phyloP scores from a whole-genome alignment of 2,113 vertebrate species.

The Proterorhinus semilunaris region DNA sequence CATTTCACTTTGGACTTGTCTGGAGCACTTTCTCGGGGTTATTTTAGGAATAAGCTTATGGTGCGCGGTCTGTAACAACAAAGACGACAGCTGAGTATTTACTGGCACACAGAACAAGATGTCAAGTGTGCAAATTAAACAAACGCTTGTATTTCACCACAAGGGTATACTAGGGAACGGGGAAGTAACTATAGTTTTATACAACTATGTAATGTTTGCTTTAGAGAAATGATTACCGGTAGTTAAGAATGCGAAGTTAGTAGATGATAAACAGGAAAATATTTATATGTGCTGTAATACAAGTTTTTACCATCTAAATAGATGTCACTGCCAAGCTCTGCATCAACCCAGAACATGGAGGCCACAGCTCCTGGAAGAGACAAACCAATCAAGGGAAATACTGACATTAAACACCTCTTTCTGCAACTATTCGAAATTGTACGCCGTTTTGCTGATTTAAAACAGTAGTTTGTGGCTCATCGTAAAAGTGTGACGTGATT shows the following conservation, averaged over 20 bases:
- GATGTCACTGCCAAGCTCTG: constrained; percentile 94
- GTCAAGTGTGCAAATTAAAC: background rate
- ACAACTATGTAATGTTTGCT: no score
- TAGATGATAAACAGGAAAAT: no score
- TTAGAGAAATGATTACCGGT: no score
- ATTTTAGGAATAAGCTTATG: constrained; percentile 31
- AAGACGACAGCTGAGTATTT: constrained; percentile 55
- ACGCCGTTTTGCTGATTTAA: no score
- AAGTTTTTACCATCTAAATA: constrained; percentile 93
- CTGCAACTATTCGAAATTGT: no score
- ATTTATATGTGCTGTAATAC: background rate
- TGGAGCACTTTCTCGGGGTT: constrained; percentile 36
- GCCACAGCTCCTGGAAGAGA: constrained; percentile 88
- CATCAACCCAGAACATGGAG: constrained; percentile 98
- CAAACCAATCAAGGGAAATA: background rate
- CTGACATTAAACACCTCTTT: no score
- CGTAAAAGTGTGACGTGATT: no score
- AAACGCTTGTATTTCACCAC: constrained; percentile 2
- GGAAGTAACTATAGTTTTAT: background rate
- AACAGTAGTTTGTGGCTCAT: no score
- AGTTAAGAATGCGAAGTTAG: no score
- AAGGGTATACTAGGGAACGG: background rate
- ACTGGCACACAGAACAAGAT: constrained; percentile 19
- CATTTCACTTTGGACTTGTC: constrained; percentile 14
- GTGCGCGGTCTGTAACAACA: constrained; percentile 42